Conservation (phyloP, 2,888 invertebrate genomes). For the Suillia variegata region DNA sequence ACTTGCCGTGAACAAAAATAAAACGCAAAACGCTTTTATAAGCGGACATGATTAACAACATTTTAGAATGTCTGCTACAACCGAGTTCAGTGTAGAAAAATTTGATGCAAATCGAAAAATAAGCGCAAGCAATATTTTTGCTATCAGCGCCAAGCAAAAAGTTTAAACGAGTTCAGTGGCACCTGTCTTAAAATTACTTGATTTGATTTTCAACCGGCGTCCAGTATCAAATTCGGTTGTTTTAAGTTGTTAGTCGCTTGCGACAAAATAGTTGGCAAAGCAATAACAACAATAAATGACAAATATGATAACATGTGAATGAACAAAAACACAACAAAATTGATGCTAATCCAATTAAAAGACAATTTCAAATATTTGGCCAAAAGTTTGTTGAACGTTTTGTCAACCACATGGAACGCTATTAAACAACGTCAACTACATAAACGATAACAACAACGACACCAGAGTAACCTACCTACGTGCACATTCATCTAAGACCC, state of each 20-base stretch:
- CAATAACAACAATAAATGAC: background rate
- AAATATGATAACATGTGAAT: background rate
- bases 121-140: no score
- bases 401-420: background rate
- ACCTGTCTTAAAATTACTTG: background rate
- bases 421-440: background rate
- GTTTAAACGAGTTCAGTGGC: conserved; percentile 1
- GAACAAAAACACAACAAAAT: background rate
- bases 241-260: no score
- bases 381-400: conserved; percentile 9
- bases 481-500: conserved; percentile 5
- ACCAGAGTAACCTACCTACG: background rate
- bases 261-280: no score
- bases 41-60: no score
- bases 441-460: background rate
- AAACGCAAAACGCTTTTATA: no score
- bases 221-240: no score
- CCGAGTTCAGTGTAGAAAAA: no score
- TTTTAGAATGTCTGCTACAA: no score
- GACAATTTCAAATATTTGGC: background rate
- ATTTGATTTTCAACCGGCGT: no score
- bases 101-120: no score
- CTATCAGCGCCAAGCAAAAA: no score
- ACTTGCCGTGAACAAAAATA: no score
- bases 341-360: background rate